Base-by-base conservation (phyloP, 2,888 invertebrate genomes). In the Aelia acuminata region DNA sequence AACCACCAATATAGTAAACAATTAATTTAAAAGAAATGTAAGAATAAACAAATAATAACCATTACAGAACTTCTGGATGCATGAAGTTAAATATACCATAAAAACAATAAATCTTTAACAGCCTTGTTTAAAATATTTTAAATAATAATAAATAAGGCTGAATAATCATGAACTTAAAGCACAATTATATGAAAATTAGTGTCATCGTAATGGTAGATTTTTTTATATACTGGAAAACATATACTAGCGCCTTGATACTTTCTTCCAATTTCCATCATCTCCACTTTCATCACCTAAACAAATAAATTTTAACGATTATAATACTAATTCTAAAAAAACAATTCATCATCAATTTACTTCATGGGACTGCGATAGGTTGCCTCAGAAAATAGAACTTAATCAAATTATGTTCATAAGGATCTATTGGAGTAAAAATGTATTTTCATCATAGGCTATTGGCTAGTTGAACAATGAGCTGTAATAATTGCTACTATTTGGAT, bases 231-330 rank as follows among this genome's bases (percentile, higher is more conserved):
- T 80, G 35, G 35, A n/a, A 50, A 22, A 84, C 53, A n/a, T 22
- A 31, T 50, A 63, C 43, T 63, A 89, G 84, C 89, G 89, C 88
- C 88, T 87, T 26, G 63, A 63, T 7, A 89, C 89, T 84, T 89
- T 89, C 70, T 89, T 84, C 89, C 89, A 89, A 57, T 85, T 89
- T 8, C 89, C 86, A 75, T 90, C 90, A 75, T 90, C 89, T 86
- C 89, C 90, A 53, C 90, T 89, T 63, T 90, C 90, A 22, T 90
- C 89, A 22, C 89, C 87, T 87, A 84, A 63, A 84, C 43, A 84
- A 18, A 70, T 70, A 18, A 70, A 87, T 57, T 35, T 35, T 39
- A 50, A 63, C 47, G 63, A 84, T 48, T 49, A 88, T 22, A 10
- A 80, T 53, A 70, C 31, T 70, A 18, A 70, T 70, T 35, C 1